Conservation (phyloP, 1,140 invertebrate genomes). For the Acromyrmex heyeri region DNA sequence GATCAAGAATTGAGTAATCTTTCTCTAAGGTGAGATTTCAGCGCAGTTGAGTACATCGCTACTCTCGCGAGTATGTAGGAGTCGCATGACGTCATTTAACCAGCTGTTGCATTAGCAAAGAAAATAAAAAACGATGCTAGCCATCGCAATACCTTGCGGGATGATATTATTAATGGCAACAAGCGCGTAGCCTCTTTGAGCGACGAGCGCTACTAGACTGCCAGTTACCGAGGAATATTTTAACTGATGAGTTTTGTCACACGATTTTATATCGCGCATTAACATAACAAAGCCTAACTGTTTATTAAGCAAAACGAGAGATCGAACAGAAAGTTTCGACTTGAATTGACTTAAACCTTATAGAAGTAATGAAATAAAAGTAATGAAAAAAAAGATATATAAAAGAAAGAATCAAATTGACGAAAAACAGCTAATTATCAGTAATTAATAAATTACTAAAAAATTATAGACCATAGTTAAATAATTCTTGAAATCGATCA, state of each 20-base stretch:
- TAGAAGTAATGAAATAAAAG: background rate
- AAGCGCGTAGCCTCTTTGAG: slow-evolving; percentile 53
- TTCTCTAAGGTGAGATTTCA: slow-evolving; percentile 1
- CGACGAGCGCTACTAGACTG: slow-evolving; percentile 26
- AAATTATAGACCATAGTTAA: background rate
- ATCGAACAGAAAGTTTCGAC: background rate
- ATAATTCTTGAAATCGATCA: background rate
- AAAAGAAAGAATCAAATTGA: background rate
- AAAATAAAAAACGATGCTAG: slow-evolving; percentile 67
- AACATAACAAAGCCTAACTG: slow-evolving; percentile 54
- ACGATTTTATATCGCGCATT: slow-evolving; percentile 40
- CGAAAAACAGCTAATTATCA: background rate
- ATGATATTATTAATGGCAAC: slow-evolving; percentile 73
- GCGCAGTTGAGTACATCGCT: slow-evolving; percentile 59
- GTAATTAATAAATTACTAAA: background rate
- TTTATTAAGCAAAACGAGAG: slow-evolving; percentile 19
- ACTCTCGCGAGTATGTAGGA: slow-evolving; percentile 63
- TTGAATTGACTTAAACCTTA: background rate
- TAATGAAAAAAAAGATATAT: background rate
- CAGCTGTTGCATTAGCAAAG: slow-evolving; percentile 71
- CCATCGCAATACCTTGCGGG: slow-evolving; percentile 60
- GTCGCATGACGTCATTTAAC: slow-evolving; percentile 73
- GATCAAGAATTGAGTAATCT: slow-evolving; percentile 30
- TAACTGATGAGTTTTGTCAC: slow-evolving; percentile 63
- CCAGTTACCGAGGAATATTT: slow-evolving; percentile 39